Evolutionary conservation across 1,140 invertebrate species (phyloP).

Genomic region (Zaprionus taronus): DNA sequence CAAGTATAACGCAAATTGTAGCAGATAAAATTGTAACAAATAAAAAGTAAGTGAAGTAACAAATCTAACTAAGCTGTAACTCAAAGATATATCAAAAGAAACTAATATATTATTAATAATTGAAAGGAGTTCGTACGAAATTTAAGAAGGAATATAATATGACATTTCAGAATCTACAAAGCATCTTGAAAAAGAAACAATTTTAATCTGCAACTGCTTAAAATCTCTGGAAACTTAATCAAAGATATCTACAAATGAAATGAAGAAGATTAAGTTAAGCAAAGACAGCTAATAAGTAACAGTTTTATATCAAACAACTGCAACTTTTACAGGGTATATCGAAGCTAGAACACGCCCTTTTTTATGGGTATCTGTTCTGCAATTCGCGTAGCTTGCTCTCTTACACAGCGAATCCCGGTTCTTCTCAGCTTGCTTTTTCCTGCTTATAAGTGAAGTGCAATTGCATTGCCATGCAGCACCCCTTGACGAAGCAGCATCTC

Average conservation of each 20-base stretch:
- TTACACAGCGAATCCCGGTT: not conserved
- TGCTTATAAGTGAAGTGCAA: slow-evolving; percentile 51
- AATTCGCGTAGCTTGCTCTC: not conserved
- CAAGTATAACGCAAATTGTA: too few species aligned
- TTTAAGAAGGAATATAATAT: too few species aligned
- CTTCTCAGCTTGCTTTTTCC: slow-evolving; percentile 29
- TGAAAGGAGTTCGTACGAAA: too few species aligned
- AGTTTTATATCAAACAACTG: not conserved
- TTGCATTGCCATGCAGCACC: slow-evolving; percentile 38
- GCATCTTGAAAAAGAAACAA: too few species aligned
- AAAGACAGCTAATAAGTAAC: not conserved
- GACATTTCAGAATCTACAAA: too few species aligned
- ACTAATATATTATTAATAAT: too few species aligned
- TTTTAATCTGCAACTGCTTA: too few species aligned
- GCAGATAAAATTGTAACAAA: too few species aligned
- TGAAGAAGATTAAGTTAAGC: not conserved
- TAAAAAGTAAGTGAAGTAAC: too few species aligned
- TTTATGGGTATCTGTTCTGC: not conserved
- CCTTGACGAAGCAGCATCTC: not conserved
- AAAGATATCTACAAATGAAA: not conserved
- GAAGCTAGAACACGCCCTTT: not conserved
- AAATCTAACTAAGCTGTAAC: too few species aligned
- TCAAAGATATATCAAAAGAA: too few species aligned
- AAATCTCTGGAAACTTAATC: too few species aligned
- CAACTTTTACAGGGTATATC: not conserved